Evolutionary conservation across 2,113 vertebrate genomes (phyloP).

Genomic region (Serilophus lunatus): DNA sequence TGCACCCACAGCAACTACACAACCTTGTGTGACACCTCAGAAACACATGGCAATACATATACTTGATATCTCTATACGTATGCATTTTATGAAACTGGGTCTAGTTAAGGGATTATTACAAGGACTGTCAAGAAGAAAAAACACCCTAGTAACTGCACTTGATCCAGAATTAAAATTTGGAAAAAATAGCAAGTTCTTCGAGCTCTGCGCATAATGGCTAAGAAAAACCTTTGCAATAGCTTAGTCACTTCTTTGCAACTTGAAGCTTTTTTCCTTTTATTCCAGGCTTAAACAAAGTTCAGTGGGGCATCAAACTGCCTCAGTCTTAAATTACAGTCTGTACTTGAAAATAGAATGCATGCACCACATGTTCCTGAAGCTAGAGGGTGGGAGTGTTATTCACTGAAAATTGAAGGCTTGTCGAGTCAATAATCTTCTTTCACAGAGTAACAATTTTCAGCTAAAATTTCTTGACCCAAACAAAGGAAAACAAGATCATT

Average conservation of each 20-base stretch:
- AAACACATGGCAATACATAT: background rate
- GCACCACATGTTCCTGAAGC: constrained; percentile 78
- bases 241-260: constrained; percentile 74
- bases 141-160: background rate
- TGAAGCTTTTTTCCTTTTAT: constrained; percentile 74
- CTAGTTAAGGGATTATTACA: background rate
- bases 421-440: constrained; percentile 84
- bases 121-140: background rate
- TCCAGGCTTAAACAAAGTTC: constrained; percentile 84
- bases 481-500: constrained; percentile 83
- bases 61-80: background rate
- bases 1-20: background rate
- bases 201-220: constrained; percentile 22
- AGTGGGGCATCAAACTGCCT: constrained; percentile 83
- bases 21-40: background rate
- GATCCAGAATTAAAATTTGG: background rate
- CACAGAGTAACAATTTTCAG: constrained; percentile 84
- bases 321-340: constrained; percentile 83
- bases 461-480: constrained; percentile 87
- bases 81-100: background rate
- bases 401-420: constrained; percentile 85
- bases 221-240: constrained; percentile 68
- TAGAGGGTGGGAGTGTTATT: constrained; percentile 81
- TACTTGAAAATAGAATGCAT: constrained; percentile 84
- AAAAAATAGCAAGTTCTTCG: constrained; percentile 7